These are phyloP conservation scores for Crocallis elinguaria DNA, from an alignment of 2,888 invertebrate species.

Conservation along the genomic window DNA sequence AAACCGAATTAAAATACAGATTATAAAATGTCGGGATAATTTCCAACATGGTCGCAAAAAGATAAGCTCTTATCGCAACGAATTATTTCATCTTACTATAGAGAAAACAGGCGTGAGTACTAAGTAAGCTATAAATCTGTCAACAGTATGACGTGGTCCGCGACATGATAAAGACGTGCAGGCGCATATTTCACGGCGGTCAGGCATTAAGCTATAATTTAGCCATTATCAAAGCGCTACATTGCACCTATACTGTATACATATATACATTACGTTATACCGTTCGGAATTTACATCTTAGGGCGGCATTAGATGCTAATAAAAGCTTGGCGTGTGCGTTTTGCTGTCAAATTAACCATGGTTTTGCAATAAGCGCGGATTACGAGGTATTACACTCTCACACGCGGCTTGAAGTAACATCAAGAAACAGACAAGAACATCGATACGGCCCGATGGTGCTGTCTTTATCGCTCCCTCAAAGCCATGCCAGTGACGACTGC, in stretches of 20 bases:
- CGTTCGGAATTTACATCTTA: constrained; percentile 2
- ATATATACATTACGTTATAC: too few relatives aligned
- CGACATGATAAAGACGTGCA: constrained; percentile 25
- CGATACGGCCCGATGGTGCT: too few relatives aligned
- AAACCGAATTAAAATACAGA: neutral
- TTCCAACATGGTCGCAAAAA: neutral
- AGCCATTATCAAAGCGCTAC: constrained; percentile 17
- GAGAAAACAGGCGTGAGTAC: constrained; percentile 14
- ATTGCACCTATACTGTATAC: neutral
- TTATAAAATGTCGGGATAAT: neutral
- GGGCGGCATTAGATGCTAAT: too few relatives aligned
- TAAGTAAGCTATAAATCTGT: constrained; percentile 33
- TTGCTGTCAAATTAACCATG: too few relatives aligned
- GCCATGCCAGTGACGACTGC: too few relatives aligned
- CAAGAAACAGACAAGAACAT: too few relatives aligned
- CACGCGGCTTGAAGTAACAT: too few relatives aligned
- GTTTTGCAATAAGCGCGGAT: too few relatives aligned
- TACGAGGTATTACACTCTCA: too few relatives aligned
- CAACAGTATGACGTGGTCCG: constrained; percentile 28
- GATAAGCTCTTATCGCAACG: constrained; percentile 4
- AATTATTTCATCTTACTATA: constrained; percentile 12
- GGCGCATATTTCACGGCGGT: constrained; percentile 23
- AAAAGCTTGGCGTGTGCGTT: too few relatives aligned
- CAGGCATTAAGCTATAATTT: constrained; percentile 27
- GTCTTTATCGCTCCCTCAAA: too few relatives aligned